Evolutionary conservation across 1,140 invertebrate species (phyloP).

Genomic region (Eubasilissa regina): DNA sequence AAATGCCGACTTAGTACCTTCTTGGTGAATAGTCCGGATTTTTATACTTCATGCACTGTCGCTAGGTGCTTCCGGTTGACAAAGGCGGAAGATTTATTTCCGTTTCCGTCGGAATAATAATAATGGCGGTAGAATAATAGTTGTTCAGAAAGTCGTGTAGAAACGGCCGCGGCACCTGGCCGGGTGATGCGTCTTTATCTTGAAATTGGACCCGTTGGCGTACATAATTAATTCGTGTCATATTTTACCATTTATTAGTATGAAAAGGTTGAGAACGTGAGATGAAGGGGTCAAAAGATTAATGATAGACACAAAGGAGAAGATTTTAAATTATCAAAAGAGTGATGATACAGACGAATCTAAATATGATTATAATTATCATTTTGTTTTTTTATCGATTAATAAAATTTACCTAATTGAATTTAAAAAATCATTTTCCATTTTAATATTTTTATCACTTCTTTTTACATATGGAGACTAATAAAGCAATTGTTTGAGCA

Average conservation of each 20-base stretch:
- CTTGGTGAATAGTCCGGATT: neutral
- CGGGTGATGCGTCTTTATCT: conserved; percentile 18
- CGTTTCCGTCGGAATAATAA: conserved; percentile 10
- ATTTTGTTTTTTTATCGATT: too few species aligned
- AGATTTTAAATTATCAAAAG: too few species aligned
- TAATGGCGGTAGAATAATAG: conserved; percentile 9
- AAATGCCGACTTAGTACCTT: too few species aligned
- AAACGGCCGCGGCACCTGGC: neutral
- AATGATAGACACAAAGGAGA: neutral
- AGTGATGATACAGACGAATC: too few species aligned
- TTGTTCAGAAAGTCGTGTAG: conserved; percentile 4
- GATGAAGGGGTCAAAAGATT: conserved; percentile 13
- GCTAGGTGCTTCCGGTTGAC: neutral
- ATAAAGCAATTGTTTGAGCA: too few species aligned
- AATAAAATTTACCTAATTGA: too few species aligned
- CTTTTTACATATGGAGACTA: too few species aligned
- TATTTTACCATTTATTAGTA: conserved; percentile 28
- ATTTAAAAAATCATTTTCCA: too few species aligned
- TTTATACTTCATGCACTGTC: neutral
- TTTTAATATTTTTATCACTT: too few species aligned
- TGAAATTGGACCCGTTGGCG: conserved; percentile 16
- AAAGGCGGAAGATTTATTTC: conserved; percentile 5
- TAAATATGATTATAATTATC: too few species aligned
- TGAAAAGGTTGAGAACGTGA: conserved; percentile 19
- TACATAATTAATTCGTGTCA: conserved; percentile 28